Evolutionary conservation across 2,113 vertebrate species (phyloP).

Genomic region (Erythrocercus mccallii): DNA sequence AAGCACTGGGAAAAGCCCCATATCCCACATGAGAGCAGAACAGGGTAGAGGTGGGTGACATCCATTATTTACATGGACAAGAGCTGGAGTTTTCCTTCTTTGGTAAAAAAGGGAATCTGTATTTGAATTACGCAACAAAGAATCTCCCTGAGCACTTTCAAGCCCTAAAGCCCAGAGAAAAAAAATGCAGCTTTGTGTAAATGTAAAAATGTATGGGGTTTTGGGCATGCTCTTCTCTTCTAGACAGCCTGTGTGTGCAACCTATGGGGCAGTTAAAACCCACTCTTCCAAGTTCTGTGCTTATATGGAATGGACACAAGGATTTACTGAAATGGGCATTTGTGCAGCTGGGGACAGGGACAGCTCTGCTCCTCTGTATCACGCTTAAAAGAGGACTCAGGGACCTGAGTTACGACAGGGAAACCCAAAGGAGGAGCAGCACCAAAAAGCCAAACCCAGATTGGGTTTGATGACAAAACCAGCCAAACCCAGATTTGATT

Average conservation of each 20-base stretch:
- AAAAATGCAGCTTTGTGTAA: not conserved
- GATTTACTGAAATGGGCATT: not conserved
- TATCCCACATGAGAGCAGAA: not conserved
- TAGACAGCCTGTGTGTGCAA: rapidly evolving
- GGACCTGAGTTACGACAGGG: rapidly evolving
- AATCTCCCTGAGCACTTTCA: not conserved
- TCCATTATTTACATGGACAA: constrained; percentile 27
- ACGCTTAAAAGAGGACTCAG: not conserved
- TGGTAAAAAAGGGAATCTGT: constrained; percentile 60
- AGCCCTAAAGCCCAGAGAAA: not conserved
- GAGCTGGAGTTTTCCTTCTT: constrained; percentile 66
- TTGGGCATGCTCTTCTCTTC: not conserved
- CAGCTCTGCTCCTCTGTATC: not conserved
- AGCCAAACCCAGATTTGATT: not conserved
- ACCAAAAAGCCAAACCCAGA: not conserved
- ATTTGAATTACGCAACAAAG: not conserved
- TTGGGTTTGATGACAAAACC: not conserved
- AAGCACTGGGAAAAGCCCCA: not conserved
- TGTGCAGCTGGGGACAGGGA: not conserved
- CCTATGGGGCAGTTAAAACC: not conserved
- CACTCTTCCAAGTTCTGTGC: not conserved
- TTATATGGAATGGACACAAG: rapidly evolving
- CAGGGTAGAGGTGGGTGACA: not conserved
- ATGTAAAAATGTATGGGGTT: not conserved
- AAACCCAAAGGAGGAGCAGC: not conserved